These are phyloP conservation scores for Threskiornis aethiopicus DNA, from an alignment of 2,797 vertebrate genomes.

Conservation along the genomic window DNA sequence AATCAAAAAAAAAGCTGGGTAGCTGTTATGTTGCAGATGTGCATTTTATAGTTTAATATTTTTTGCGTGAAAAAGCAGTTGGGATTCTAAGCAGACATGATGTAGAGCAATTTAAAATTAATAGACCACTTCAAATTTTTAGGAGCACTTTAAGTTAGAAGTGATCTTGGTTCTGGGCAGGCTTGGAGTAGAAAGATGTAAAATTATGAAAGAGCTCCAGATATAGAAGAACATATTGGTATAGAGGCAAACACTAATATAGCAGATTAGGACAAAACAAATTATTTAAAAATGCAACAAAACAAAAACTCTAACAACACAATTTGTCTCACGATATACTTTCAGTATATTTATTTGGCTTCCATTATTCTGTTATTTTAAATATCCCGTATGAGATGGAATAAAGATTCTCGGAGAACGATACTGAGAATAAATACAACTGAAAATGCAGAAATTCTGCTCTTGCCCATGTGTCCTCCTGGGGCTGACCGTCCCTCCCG, in stretches of 20 bases:
- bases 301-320: background rate
- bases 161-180: constrained; percentile 42
- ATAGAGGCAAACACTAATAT: background rate
- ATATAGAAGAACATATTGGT: background rate
- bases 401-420: background rate
- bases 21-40: constrained; percentile 23
- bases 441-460: background rate
- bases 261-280: background rate
- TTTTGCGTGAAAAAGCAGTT: constrained; percentile 7
- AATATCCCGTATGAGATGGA: accelerated
- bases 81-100: constrained; percentile 46
- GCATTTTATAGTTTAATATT: constrained; percentile 49
- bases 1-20: background rate
- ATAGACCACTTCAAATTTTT: constrained; percentile 60
- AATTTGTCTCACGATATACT: background rate
- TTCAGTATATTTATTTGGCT: background rate
- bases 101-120: constrained; percentile 65
- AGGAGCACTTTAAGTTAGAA: constrained; percentile 45
- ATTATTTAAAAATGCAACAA: background rate
- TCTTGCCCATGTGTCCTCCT: background rate
- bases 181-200: background rate
- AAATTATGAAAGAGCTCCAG: constrained; percentile 4
- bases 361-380: background rate
- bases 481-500: background rate
- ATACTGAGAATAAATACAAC: background rate